Evolutionary conservation across 2,113 vertebrate species (phyloP).

Genomic region (Sphyrna mokarran): DNA sequence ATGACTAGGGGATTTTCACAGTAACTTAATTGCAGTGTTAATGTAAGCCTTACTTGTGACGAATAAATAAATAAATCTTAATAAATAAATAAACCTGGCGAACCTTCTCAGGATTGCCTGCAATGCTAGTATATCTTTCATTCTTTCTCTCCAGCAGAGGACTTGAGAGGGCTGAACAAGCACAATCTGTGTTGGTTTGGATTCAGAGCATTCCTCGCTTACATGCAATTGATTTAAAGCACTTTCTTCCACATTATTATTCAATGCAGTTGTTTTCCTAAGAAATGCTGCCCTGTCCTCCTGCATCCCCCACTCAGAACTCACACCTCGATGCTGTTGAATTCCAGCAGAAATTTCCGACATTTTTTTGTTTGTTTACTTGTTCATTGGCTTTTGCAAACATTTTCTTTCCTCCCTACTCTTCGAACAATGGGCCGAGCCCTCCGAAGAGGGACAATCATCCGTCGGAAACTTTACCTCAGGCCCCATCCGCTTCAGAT

Average conservation of each 20-base stretch:
- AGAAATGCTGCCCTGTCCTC: too few relatives aligned
- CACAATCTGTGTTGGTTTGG: background rate
- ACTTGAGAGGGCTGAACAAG: too few relatives aligned
- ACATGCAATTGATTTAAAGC: background rate
- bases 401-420: background rate
- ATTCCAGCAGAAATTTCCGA: background rate
- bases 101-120: too few relatives aligned
- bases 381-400: background rate
- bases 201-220: background rate
- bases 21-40: too few relatives aligned
- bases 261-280: background rate
- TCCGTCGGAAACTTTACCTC: background rate
- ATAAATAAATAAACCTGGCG: too few relatives aligned
- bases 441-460: too few relatives aligned
- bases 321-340: background rate
- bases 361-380: background rate
- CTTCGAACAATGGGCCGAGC: background rate
- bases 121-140: background rate
- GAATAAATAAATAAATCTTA: too few relatives aligned
- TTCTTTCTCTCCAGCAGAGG: background rate
- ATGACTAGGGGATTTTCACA: too few relatives aligned
- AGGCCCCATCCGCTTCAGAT: background rate
- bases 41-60: too few relatives aligned
- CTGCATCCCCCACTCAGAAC: background rate
- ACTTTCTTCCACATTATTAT: background rate